phyloP scores from a whole-genome alignment of 2,888 invertebrate species.

The Dicyrtoma fusca region DNA sequence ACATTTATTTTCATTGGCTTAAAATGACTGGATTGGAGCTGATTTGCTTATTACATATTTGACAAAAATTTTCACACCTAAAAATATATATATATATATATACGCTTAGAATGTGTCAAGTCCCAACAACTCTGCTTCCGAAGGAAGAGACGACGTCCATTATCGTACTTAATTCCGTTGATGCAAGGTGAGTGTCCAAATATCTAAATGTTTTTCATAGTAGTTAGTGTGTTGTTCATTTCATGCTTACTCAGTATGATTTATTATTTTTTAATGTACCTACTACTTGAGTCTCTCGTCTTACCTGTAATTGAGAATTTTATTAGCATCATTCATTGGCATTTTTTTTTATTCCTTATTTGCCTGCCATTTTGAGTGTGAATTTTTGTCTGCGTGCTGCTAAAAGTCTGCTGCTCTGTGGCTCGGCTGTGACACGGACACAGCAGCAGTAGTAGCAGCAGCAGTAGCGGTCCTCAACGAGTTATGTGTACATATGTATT shows the following conservation, averaged over 20 bases:
- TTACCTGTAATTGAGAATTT: no score
- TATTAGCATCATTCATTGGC: no score
- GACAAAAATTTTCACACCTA: no score
- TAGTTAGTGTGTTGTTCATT: neutral
- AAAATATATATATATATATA: neutral
- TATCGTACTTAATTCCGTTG: conserved; percentile 23
- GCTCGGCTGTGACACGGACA: no score
- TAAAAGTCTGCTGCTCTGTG: no score
- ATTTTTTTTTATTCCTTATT: no score
- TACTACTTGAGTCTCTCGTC: neutral
- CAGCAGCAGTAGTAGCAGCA: no score
- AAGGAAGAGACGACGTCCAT: conserved; percentile 37
- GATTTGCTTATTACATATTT: conserved; percentile 14
- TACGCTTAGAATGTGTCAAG: conserved; percentile 47
- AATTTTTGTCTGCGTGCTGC: no score
- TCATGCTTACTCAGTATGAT: conserved; percentile 2
- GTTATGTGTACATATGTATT: no score
- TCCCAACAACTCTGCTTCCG: conserved; percentile 42
- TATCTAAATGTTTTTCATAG: neutral
- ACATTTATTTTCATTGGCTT: conserved; percentile 1
- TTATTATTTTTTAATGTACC: neutral
- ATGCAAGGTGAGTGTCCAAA: conserved; percentile 31
- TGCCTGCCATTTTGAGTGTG: no score
- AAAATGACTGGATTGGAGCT: conserved; percentile 12
- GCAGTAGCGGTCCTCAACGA: no score